Conservation (phyloP, 2,888 invertebrate species). For the Drosophila mimica region DNA sequence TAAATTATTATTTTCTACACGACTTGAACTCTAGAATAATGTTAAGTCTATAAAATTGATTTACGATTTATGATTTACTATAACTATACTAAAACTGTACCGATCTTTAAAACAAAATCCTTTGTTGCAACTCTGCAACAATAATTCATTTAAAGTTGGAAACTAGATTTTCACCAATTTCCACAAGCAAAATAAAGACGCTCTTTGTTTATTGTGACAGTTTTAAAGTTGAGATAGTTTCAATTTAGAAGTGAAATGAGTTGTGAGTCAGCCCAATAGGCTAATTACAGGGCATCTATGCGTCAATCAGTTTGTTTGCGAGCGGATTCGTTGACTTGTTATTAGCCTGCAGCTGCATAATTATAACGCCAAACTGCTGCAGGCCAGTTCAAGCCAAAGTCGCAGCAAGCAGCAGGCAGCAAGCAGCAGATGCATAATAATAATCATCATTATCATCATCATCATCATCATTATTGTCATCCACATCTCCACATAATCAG, state of each 20-base stretch:
- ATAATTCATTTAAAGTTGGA: background rate
- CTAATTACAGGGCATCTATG: slow-evolving; percentile 1
- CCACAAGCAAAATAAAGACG: background rate
- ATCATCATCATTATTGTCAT: slow-evolving; percentile 34
- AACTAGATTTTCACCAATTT: background rate
- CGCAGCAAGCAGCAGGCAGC: background rate
- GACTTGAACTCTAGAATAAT: background rate
- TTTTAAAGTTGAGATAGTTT: background rate
- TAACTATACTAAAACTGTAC: background rate
- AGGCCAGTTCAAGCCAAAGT: background rate
- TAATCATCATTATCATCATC: slow-evolving; percentile 22
- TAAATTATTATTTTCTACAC: background rate
- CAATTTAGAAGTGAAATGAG: too few species aligned
- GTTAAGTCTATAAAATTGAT: background rate
- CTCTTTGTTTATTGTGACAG: background rate
- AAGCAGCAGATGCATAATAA: slow-evolving; percentile 45
- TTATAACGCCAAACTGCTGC: slow-evolving; percentile 60
- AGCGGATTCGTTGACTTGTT: slow-evolving; percentile 24
- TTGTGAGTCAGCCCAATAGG: background rate
- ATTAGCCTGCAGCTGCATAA: slow-evolving; percentile 66
- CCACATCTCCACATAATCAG: slow-evolving; percentile 52
- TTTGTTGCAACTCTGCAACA: too few species aligned
- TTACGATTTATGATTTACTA: background rate
- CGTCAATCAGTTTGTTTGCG: slow-evolving; percentile 6
- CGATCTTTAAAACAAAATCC: background rate